phyloP scores from a whole-genome alignment of 2,797 vertebrate genomes.

The Pseudopleuronectes americanus region DNA sequence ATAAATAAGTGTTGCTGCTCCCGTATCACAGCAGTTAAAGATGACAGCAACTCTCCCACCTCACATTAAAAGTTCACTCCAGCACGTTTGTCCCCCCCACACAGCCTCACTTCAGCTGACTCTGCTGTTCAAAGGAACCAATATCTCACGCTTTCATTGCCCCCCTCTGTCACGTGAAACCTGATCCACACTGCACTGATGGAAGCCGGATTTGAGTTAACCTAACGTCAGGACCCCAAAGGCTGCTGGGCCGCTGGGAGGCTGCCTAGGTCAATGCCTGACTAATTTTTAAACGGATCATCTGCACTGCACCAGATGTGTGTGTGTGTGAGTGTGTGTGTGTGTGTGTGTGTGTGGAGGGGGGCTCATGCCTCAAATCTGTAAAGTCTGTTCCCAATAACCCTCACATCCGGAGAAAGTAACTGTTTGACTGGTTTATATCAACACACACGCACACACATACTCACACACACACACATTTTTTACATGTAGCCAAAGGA shows the following conservation, averaged over 20 bases:
- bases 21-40: conserved; percentile 10
- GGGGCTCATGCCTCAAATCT: conserved; percentile 41
- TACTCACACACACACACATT: not conserved
- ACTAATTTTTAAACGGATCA: conserved; percentile 82
- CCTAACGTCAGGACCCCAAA: conserved; percentile 67
- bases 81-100: not conserved
- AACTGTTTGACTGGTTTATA: conserved; percentile 64
- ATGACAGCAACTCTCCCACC: conserved; percentile 10
- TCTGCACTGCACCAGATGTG: conserved; percentile 78
- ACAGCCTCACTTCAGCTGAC: conserved; percentile 17
- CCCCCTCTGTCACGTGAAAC: conserved; percentile 39
- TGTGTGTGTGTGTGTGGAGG: conserved; percentile 44
- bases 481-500: not conserved
- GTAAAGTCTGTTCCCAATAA: conserved; percentile 78
- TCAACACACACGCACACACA: conserved; percentile 5
- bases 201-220: conserved; percentile 73
- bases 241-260: conserved; percentile 57
- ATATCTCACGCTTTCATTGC: conserved; percentile 24
- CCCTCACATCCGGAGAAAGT: conserved; percentile 77
- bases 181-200: conserved; percentile 45
- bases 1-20: not conserved
- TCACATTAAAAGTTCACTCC: conserved; percentile 8
- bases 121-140: conserved; percentile 38
- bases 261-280: conserved; percentile 76
- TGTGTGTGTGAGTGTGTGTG: not conserved